A percentile compares a stretch with the other conserved stretches of the same genome.
These are phyloP conservation scores for Standfussiana lucernea DNA, from an alignment of 2,888 invertebrate species.

Conservation along the genomic window DNA sequence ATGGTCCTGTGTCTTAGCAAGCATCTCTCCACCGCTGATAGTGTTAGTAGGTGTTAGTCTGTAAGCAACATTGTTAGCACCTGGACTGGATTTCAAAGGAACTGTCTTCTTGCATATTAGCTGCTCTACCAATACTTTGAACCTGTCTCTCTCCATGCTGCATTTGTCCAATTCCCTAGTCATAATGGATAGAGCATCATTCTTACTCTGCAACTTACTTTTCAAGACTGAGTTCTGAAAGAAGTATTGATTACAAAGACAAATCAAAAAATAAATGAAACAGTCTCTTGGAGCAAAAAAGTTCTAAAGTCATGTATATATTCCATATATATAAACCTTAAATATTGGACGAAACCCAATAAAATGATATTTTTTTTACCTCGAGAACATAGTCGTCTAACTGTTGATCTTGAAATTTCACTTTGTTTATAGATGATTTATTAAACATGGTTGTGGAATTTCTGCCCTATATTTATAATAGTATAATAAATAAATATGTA, in stretches of 20 bases:
- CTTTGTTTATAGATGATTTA: conserved; percentile 77
- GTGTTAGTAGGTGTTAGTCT: conserved; percentile 84
- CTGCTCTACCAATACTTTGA: conserved; percentile 95
- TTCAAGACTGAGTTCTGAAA: conserved; percentile 91
- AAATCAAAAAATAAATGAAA: neutral
- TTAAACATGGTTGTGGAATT: conserved; percentile 74
- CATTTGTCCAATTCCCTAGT: conserved; percentile 94
- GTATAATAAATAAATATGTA: neutral
- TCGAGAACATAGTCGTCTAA: conserved; percentile 87
- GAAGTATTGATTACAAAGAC: neutral
- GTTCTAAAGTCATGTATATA: neutral
- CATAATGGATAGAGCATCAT: conserved; percentile 95
- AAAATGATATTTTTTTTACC: conserved; percentile 71
- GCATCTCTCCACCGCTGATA: conserved; percentile 90
- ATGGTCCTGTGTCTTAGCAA: conserved; percentile 91
- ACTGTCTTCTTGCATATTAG: conserved; percentile 89
- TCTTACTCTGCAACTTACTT: conserved; percentile 95
- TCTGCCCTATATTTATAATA: conserved; percentile 13
- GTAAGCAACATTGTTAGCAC: conserved; percentile 74
- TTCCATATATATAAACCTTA: neutral
- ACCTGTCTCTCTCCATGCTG: conserved; percentile 94
- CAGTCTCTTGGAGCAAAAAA: neutral
- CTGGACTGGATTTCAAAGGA: conserved; percentile 69
- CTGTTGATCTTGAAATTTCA: conserved; percentile 87
- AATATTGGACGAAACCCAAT: neutral